A percentile compares a stretch with the other conserved stretches of the same genome.
phyloP scores from a whole-genome alignment of 1,140 invertebrate genomes.

The Schlechtendalia chinensis region DNA sequence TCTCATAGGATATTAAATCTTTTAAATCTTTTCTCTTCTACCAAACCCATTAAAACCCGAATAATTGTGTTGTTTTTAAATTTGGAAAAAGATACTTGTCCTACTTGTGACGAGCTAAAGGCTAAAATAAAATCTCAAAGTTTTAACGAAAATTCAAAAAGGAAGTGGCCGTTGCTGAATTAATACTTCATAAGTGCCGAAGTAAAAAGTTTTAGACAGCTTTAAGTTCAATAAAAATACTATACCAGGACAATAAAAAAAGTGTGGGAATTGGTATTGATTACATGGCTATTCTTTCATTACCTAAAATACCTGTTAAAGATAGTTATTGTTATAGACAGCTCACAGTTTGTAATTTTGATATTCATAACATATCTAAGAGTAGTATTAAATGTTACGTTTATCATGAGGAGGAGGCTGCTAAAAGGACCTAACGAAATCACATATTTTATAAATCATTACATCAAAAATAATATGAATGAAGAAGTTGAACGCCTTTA shows the following conservation, averaged over 20 bases:
- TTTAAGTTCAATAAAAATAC: constrained; percentile 23
- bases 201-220: constrained; percentile 50
- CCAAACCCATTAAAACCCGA: too few species aligned
- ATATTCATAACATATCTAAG: background rate
- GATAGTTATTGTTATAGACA: constrained; percentile 21
- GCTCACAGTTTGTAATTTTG: constrained; percentile 19
- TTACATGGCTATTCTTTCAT: constrained; percentile 37
- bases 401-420: constrained; percentile 1
- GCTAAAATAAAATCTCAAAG: constrained; percentile 50
- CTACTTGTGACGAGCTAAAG: constrained; percentile 51
- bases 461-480: constrained; percentile 40
- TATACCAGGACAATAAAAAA: constrained; percentile 11
- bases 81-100: too few species aligned
- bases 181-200: constrained; percentile 41
- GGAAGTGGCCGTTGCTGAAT: constrained; percentile 37
- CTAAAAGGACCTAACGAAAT: constrained; percentile 50
- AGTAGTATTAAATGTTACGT: background rate
- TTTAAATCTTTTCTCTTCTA: too few species aligned
- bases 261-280: constrained; percentile 8
- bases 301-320: constrained; percentile 34
- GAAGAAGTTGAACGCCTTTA: constrained; percentile 37
- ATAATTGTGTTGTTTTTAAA: constrained; percentile 54
- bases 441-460: constrained; percentile 45
- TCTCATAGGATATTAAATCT: too few species aligned
- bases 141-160: constrained; percentile 51